Evolutionary conservation across 1,140 invertebrate species (phyloP).

Genomic region (Pogonomyrmex californicus): DNA sequence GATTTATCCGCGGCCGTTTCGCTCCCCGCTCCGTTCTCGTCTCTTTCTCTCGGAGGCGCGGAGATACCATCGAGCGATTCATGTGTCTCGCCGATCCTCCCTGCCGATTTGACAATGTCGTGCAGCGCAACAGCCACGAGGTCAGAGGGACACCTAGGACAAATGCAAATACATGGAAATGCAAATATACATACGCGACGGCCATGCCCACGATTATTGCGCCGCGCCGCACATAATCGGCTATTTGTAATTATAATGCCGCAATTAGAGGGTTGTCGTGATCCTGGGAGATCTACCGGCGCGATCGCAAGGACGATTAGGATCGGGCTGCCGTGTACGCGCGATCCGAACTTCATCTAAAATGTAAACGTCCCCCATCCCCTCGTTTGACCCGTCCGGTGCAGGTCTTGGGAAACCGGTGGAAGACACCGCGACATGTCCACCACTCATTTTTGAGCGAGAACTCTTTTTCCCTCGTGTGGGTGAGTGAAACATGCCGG

Average conservation of each 20-base stretch:
- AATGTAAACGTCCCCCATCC: slow-evolving; percentile 81
- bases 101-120: slow-evolving; percentile 70
- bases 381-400: slow-evolving; percentile 77
- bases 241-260: slow-evolving; percentile 86
- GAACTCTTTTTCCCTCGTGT: background rate
- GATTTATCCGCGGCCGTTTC: slow-evolving; percentile 25
- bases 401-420: slow-evolving; percentile 82
- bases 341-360: slow-evolving; percentile 83
- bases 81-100: slow-evolving; percentile 60
- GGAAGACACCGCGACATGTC: slow-evolving; percentile 67
- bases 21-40: slow-evolving; percentile 27
- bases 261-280: slow-evolving; percentile 85
- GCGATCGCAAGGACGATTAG: slow-evolving; percentile 84
- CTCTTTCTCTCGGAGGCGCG: slow-evolving; percentile 64
- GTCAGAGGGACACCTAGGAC: slow-evolving; percentile 69
- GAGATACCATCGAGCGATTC: slow-evolving; percentile 69
- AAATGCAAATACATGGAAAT: slow-evolving; percentile 67
- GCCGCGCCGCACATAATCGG: slow-evolving; percentile 75
- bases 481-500: background rate
- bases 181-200: slow-evolving; percentile 80
- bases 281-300: slow-evolving; percentile 82
- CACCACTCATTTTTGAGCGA: background rate
- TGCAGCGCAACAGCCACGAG: slow-evolving; percentile 61
- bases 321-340: slow-evolving; percentile 76
- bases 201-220: slow-evolving; percentile 80